Percentiles rank a stretch among this genome's conserved stretches.
Conservation (phyloP, 1,140 invertebrate species). For the Cyclina sinensis region DNA sequence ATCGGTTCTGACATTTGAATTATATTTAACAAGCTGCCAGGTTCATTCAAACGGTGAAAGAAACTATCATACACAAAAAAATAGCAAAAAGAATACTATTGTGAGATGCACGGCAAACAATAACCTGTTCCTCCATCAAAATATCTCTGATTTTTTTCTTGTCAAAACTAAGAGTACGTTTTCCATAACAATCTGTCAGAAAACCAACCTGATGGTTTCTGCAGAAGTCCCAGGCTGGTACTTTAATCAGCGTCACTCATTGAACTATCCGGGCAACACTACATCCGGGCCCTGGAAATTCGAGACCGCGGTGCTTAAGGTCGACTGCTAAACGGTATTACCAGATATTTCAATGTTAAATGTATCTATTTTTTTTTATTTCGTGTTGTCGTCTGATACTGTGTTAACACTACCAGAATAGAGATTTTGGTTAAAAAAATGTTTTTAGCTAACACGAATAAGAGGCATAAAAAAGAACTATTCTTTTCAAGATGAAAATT, state of each 20-base stretch:
- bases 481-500: no score
- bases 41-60: neutral
- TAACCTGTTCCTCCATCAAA: constrained; percentile 35
- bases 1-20: neutral
- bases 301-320: constrained; percentile 10
- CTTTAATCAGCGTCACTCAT: constrained; percentile 10
- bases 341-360: neutral
- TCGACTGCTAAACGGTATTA: constrained; percentile 43
- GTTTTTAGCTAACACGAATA: no score
- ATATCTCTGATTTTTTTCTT: constrained; percentile 42
- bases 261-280: constrained; percentile 1
- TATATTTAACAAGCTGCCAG: neutral
- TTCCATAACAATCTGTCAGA: constrained; percentile 56
- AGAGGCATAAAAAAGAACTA: no score
- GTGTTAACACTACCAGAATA: no score
- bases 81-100: constrained; percentile 2
- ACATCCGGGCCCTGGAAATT: constrained; percentile 39
- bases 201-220: constrained; percentile 23
- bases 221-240: constrained; percentile 20
- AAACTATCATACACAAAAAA: neutral
- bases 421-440: no score
- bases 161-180: constrained; percentile 63
- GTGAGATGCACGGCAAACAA: neutral
- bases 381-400: no score
- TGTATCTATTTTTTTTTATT: no score